Percentiles rank a stretch among this genome's conserved stretches.
Conservation (phyloP, 2,888 invertebrate species). For the Margaritifera margaritifera region DNA sequence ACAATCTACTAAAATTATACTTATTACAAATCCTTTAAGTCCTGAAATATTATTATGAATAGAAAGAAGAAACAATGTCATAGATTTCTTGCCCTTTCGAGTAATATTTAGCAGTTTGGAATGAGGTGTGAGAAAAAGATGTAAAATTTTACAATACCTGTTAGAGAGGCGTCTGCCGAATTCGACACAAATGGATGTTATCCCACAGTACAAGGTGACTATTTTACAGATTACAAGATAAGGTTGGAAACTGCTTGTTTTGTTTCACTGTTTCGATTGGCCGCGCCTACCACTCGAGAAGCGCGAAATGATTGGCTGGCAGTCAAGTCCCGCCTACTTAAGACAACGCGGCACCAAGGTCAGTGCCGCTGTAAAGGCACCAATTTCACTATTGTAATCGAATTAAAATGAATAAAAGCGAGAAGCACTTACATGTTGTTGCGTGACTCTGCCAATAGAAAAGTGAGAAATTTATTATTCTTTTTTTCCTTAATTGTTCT, state of each 20-base stretch:
- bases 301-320: constrained; percentile 2
- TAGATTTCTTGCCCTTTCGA: neutral
- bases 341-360: constrained; percentile 1
- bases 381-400: too few species aligned
- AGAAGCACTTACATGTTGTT: too few species aligned
- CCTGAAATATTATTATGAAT: too few species aligned
- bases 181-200: constrained; percentile 18
- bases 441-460: too few species aligned
- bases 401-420: too few species aligned
- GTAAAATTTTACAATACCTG: constrained; percentile 44
- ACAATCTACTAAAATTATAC: too few species aligned
- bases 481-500: too few species aligned
- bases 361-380: too few species aligned
- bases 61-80: too few species aligned
- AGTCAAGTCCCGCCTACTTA: constrained; percentile 4
- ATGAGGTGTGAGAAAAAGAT: constrained; percentile 27
- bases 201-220: constrained; percentile 39
- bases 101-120: constrained; percentile 3
- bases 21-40: too few species aligned
- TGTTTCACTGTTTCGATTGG: constrained; percentile 20
- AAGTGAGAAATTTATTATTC: too few species aligned
- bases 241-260: constrained; percentile 35
- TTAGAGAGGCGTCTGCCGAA: constrained; percentile 36
- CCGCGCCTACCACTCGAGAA: neutral
- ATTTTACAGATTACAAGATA: constrained; percentile 38